Evolutionary conservation across 2,113 vertebrate genomes (phyloP), one percentile per base, ranked within the genome.

Genomic region (Podocnemis expansa): DNA sequence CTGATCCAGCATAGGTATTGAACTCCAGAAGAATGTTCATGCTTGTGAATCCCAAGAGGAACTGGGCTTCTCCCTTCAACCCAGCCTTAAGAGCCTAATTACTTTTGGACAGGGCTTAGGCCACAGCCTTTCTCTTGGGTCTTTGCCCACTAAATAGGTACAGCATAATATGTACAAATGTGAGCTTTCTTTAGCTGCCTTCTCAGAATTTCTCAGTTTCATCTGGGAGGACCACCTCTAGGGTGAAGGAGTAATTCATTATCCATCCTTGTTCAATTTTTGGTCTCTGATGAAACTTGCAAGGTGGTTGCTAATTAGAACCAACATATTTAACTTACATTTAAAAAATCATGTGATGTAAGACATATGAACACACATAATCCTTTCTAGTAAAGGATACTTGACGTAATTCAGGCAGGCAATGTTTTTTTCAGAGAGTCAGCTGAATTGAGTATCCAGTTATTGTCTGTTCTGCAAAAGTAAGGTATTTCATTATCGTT

Each of bases 401-500:
- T 41, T 89, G 34, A 60, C 51, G 91, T 85, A 95, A 78, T 85
- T 34, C 24, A 78, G 55, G 88, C 49, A 95, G 94, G 88, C 38
- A 43, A 2, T 93, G 87, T 94, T 89, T 93, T n/a, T 96, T 97
- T 85, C 82, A 87, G 78, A 80, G 84, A 80, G 84, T 91, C 93
- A 91, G 67, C 58, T 34, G 6, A 76, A 91, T 25, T 92, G 81
- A 87, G 78, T 3, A 51, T 11, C 3, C 13, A 94, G 41, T 58
- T 95, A 92, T 80, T 75, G 96, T 76, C 73, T 80, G 6, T 78
- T 90, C 84, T 73, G 49, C 81, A 92, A 56, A 9, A 95, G 88
- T 88, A 82, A 94, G 63, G 41, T 85, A 83, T 98, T 97, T 97
- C 25, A 95, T 97, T 92, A 90, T 7, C 21, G 34, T 94, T 96